These are phyloP conservation scores for Pardosa pseudoannulata DNA, from an alignment of 2,888 invertebrate genomes.

Conservation along the genomic window DNA sequence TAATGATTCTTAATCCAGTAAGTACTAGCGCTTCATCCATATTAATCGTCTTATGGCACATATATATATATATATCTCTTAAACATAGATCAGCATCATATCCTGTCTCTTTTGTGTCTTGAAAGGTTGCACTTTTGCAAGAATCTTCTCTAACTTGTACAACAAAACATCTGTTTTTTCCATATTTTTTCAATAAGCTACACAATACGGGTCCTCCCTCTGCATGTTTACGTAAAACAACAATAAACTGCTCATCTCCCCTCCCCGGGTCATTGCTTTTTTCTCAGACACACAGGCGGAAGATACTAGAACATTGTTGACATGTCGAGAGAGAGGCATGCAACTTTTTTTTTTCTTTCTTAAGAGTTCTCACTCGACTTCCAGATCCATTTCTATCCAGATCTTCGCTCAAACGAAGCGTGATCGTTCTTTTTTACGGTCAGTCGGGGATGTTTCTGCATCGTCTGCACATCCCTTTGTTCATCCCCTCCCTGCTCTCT, in stretches of 20 bases:
- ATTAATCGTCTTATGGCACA: no score
- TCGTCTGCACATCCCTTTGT: constrained; percentile 62
- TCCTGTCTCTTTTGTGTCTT: no score
- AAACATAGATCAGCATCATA: no score
- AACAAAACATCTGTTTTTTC: background rate
- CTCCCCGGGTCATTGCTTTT: background rate
- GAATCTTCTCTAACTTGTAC: no score
- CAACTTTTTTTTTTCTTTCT: background rate
- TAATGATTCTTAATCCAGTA: no score
- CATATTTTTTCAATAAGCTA: no score
- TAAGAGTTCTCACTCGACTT: background rate
- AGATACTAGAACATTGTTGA: background rate
- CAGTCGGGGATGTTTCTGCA: constrained; percentile 60
- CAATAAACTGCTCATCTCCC: background rate
- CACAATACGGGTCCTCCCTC: background rate
- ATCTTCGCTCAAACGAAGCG: constrained; percentile 56
- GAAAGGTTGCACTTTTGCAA: no score
- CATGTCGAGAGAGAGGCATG: background rate
- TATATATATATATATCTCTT: no score
- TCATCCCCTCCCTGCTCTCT: constrained; percentile 20
- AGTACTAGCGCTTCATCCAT: no score
- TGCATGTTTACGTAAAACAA: constrained; percentile 3
- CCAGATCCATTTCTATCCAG: constrained; percentile 36
- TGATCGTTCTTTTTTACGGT: constrained; percentile 53
- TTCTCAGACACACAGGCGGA: background rate